These are phyloP conservation scores for Distichodus sexfasciatus DNA, from an alignment of 2,797 vertebrate genomes.

Conservation along the genomic window DNA sequence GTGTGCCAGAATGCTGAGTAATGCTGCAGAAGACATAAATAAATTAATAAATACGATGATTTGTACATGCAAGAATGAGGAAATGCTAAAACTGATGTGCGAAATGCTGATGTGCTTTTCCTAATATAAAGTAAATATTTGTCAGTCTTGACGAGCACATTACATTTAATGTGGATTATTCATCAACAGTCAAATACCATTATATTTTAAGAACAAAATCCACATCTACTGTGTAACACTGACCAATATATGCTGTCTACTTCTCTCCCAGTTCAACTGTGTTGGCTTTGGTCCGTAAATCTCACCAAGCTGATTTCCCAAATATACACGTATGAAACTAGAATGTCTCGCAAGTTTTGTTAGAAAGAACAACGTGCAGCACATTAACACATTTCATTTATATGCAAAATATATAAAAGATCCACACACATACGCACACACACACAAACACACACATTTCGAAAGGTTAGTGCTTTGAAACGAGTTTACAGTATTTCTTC, in stretches of 20 bases:
- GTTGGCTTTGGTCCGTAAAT: no score
- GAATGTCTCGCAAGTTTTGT: constrained; percentile 16
- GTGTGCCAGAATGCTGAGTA: constrained; percentile 8
- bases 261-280: no score
- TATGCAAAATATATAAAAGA: neutral
- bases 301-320: neutral
- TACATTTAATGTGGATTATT: no score
- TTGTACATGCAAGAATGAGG: constrained; percentile 23
- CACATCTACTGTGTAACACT: no score
- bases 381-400: constrained; percentile 12
- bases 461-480: constrained; percentile 29
- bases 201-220: no score
- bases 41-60: constrained; percentile 57
- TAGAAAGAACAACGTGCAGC: neutral
- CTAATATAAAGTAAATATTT: no score
- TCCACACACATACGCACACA: neutral
- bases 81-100: constrained; percentile 1
- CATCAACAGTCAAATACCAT: no score
- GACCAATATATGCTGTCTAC: no score
- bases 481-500: neutral
- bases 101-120: no score
- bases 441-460: neutral
- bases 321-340: neutral
- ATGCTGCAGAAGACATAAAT: constrained; percentile 45
- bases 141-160: no score